Percentiles rank a stretch among this genome's conserved stretches.
Conservation (phyloP, 1,140 invertebrate species). For the Nebria ingens region DNA sequence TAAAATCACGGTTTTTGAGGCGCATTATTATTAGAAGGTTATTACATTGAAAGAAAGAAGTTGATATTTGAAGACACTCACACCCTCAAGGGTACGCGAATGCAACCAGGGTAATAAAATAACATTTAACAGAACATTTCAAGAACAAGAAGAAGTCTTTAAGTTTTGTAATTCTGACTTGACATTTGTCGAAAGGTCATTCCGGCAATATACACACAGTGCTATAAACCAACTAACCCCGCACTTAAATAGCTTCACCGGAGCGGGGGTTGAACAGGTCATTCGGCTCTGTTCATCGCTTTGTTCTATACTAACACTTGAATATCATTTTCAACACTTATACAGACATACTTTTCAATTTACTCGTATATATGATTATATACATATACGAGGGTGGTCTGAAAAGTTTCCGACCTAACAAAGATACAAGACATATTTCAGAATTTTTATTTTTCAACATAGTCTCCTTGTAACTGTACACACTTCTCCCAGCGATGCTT, state of each 20-base stretch:
- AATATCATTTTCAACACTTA: neutral
- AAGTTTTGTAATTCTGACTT: conserved; percentile 11
- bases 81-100: too few relatives aligned
- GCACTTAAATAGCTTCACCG: conserved; percentile 16
- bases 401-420: too few relatives aligned
- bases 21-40: too few relatives aligned
- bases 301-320: neutral
- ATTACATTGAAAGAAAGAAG: too few relatives aligned
- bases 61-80: too few relatives aligned
- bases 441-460: too few relatives aligned
- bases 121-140: conserved; percentile 8
- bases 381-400: neutral
- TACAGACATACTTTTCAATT: neutral
- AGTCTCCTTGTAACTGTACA: too few relatives aligned
- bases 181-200: conserved; percentile 16
- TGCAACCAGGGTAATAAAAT: too few relatives aligned
- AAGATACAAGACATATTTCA: too few relatives aligned
- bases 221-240: conserved; percentile 16
- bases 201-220: conserved; percentile 6
- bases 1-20: too few relatives aligned
- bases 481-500: too few relatives aligned
- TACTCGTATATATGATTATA: neutral
- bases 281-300: too few relatives aligned
- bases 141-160: conserved; percentile 4
- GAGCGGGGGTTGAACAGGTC: neutral